These are phyloP conservation scores for Megathymus violae DNA, from an alignment of 1,140 invertebrate genomes.

Conservation along the genomic window DNA sequence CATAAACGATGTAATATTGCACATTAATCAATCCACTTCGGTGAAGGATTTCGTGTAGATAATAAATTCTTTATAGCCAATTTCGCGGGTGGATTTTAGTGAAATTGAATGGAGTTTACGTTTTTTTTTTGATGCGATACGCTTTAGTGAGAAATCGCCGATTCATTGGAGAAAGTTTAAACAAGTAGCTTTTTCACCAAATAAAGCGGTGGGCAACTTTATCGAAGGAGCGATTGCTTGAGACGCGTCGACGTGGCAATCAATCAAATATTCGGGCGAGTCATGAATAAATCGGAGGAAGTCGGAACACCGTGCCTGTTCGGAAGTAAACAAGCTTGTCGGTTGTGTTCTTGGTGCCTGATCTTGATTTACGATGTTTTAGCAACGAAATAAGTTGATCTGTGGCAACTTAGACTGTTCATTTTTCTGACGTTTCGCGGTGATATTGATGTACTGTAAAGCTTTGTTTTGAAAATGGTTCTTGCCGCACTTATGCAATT, in stretches of 20 bases:
- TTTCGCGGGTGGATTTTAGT: neutral
- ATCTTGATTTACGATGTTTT: constrained; percentile 37
- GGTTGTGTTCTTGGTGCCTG: constrained; percentile 29
- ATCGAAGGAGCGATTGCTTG: constrained; percentile 31
- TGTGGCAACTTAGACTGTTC: constrained; percentile 12
- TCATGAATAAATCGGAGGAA: constrained; percentile 33
- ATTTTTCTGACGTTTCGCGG: constrained; percentile 11
- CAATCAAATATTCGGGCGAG: constrained; percentile 34
- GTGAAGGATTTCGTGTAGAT: constrained; percentile 10
- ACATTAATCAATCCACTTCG: constrained; percentile 15
- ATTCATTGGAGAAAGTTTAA: constrained; percentile 28
- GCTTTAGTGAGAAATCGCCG: constrained; percentile 18
- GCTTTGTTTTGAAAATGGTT: neutral
- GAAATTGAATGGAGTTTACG: constrained; percentile 24
- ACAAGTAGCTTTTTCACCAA: constrained; percentile 26
- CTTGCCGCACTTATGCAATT: too few species aligned
- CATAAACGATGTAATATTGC: neutral
- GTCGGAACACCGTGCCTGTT: constrained; percentile 26
- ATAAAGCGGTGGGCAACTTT: constrained; percentile 30
- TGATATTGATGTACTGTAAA: constrained; percentile 4
- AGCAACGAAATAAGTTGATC: constrained; percentile 32
- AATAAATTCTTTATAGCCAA: constrained; percentile 15
- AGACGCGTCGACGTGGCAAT: constrained; percentile 30
- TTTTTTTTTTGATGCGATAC: constrained; percentile 7
- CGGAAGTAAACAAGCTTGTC: constrained; percentile 36